Evolutionary conservation across 2,888 invertebrate species (phyloP), one percentile per base, ranked within the genome.

Genomic region (Pseudolycoriella hygida): DNA sequence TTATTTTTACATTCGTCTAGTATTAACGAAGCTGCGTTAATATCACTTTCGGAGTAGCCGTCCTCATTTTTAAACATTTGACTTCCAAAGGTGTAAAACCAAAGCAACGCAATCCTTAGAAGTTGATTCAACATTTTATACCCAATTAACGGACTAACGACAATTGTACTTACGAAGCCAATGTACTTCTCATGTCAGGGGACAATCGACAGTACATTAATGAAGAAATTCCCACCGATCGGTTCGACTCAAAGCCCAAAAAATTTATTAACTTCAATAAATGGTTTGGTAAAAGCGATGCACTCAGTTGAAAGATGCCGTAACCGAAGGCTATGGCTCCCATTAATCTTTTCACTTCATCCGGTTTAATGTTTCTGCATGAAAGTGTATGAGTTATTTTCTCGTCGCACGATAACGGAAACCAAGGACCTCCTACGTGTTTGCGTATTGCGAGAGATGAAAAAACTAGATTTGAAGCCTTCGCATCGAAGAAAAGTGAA

Each of bases 261-360:
- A 80, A 68, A 54, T 72, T 74, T 3, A 75, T 74, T 20, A 74
- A 54, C 51, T 65, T 68, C n/a, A 73, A 56, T 41, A 79, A 55
- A 18, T 75, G 73, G 1, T 77, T 74, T 4, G 80, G 79, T 41
- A 80, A 61, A 46, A 80, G 62, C 6, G 80, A 80, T 44, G 79
- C 69, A 49, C 75, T 74, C 45, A 80, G 60, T 54, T 79, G 77
- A 55, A 80, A 76, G 32, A 77, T 62, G 12, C 80, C 80, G 53
- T 76, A 79, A 3, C 80, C 80, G 56, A 80, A 80, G 53, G 76
- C 75, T 5, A 79, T 75, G 0, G 77, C 75, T 5, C 75, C 71
- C 70, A 78, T 73, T 37, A 80, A 59, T n/a, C 77, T 64, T 17
- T 66, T 62, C 14, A 77, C 67, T 45, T 70, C 69, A 31, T 68